phyloP scores from a whole-genome alignment of 2,888 invertebrate species.

The Lycocerus yunnanus region DNA sequence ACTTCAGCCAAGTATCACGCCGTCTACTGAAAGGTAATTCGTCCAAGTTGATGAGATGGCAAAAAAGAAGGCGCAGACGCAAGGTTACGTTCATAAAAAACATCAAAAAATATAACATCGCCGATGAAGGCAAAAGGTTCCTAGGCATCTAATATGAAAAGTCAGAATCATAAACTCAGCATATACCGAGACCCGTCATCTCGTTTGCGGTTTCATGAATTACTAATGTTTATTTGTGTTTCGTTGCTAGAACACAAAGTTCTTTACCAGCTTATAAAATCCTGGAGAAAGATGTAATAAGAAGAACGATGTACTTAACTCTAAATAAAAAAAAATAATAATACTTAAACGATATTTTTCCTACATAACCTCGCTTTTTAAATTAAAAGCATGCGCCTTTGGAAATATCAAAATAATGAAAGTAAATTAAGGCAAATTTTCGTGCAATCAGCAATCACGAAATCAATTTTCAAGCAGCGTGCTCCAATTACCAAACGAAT shows the following conservation, averaged over 20 bases:
- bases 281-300: conserved; percentile 7
- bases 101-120: conserved; percentile 26
- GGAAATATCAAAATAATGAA: conserved; percentile 14
- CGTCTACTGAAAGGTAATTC: conserved; percentile 23
- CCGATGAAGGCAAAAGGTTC: conserved; percentile 32
- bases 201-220: conserved; percentile 35
- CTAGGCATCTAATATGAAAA: conserved; percentile 39
- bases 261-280: conserved; percentile 25
- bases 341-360: neutral
- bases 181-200: conserved; percentile 28
- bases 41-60: conserved; percentile 26
- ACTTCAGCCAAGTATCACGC: conserved; percentile 12
- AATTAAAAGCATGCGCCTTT: neutral
- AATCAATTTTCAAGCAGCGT: conserved; percentile 30
- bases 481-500: conserved; percentile 28
- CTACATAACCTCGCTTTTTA: neutral
- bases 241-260: conserved; percentile 22
- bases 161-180: conserved; percentile 39
- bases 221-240: conserved; percentile 38
- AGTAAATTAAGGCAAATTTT: conserved; percentile 11
- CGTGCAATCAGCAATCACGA: conserved; percentile 25
- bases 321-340: conserved; percentile 1
- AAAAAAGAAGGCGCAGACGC: conserved; percentile 27
- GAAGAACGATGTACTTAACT: neutral
- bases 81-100: conserved; percentile 31